Conservation (phyloP, 1,140 invertebrate genomes). For the Palaemon carinicauda region DNA sequence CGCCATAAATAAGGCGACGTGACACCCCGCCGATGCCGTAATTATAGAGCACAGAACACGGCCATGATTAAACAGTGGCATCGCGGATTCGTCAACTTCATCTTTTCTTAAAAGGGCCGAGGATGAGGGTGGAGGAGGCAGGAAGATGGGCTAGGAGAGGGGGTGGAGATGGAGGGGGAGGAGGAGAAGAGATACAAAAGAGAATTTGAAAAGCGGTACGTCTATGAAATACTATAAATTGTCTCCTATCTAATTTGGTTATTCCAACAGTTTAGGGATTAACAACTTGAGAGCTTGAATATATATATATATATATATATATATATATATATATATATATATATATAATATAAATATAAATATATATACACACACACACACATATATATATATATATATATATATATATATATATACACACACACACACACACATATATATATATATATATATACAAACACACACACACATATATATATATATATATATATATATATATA, state of each 20-base stretch:
- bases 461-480: not conserved
- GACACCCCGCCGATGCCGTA: too few species aligned
- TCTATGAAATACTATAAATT: too few species aligned
- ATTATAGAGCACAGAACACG: too few species aligned
- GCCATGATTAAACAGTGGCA: too few species aligned
- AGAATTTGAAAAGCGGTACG: too few species aligned
- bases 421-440: not conserved
- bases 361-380: not conserved
- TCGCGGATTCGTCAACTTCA: too few species aligned
- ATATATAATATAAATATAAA: conserved; percentile 13
- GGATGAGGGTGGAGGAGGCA: too few species aligned
- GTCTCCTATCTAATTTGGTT: too few species aligned
- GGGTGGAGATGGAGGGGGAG: not conserved
- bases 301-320: conserved; percentile 12
- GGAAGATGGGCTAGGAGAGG: not conserved
- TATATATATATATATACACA: not conserved
- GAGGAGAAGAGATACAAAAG: too few species aligned
- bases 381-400: not conserved
- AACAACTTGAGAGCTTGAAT: not conserved
- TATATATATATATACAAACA: not conserved
- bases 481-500: not conserved
- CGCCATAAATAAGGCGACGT: too few species aligned
- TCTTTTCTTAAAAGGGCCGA: too few species aligned
- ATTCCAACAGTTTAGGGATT: not conserved
- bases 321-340: not conserved